Percentiles rank a stretch among this genome's conserved stretches.
phyloP scores from a whole-genome alignment of 2,888 invertebrate species.

The Galeruca laticollis region DNA sequence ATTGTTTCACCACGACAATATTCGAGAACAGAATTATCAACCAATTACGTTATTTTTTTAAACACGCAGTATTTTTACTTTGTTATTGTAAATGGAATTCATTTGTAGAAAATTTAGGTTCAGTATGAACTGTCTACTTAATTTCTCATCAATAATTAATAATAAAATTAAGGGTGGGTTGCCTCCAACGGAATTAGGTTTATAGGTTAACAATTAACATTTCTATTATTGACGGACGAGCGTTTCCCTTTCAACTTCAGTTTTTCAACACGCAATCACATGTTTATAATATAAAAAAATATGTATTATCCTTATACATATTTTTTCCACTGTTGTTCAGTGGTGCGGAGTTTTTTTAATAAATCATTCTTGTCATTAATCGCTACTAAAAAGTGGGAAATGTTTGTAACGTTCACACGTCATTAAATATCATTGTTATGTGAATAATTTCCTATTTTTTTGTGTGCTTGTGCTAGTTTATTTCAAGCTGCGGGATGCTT shows the following conservation, averaged over 20 bases:
- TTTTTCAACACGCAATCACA: background rate
- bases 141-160: background rate
- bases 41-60: no score
- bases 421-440: no score
- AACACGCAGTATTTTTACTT: no score
- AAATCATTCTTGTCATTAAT: background rate
- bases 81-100: no score
- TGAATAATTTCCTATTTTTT: no score
- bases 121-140: background rate
- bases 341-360: background rate
- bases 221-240: background rate
- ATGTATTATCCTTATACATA: background rate
- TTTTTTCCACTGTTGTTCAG: background rate
- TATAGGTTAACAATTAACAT: background rate
- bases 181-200: background rate
- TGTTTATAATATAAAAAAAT: no score
- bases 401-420: no score
- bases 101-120: background rate
- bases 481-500: no score
- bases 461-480: no score
- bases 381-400: background rate
- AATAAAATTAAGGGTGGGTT: background rate
- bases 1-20: no score
- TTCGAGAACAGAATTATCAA: no score
- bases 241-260: background rate